A percentile compares a stretch with the other conserved stretches of the same genome.
These are phyloP conservation scores for Macropus fuliginosus DNA, from an alignment of 2,797 vertebrate species.

Conservation along the genomic window DNA sequence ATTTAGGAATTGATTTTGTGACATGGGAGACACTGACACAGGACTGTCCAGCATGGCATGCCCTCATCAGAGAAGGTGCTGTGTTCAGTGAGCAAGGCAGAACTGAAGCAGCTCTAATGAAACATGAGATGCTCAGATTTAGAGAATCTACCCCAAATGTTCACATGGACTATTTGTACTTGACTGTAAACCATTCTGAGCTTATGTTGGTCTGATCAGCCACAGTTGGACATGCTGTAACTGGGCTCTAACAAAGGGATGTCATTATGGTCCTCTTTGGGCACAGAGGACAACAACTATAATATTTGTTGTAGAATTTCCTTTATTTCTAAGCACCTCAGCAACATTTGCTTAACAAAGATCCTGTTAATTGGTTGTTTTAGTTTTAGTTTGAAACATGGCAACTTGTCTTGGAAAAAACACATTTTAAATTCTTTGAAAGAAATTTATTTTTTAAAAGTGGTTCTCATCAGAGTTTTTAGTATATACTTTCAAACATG, in stretches of 20 bases:
- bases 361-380: constrained; percentile 57
- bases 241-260: not conserved
- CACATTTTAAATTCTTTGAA: constrained; percentile 66
- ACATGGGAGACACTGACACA: not conserved
- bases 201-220: not conserved
- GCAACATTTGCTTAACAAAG: constrained; percentile 68
- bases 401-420: constrained; percentile 65
- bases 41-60: not conserved
- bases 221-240: not conserved
- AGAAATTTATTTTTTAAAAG: constrained; percentile 75
- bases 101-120: not conserved
- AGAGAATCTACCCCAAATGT: not conserved
- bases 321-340: constrained; percentile 56
- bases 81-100: not conserved
- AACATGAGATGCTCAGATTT: not conserved
- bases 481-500: constrained; percentile 71
- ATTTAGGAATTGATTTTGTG: not conserved
- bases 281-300: not conserved
- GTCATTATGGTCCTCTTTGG: not conserved
- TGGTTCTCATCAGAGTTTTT: constrained; percentile 75
- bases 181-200: not conserved
- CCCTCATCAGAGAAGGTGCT: not conserved
- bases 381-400: constrained; percentile 76
- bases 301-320: constrained; percentile 37
- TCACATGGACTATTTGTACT: not conserved